A percentile compares a stretch with the other conserved stretches of the same genome.
phyloP scores from a whole-genome alignment of 2,888 invertebrate species.

The Griposia aprilina region DNA sequence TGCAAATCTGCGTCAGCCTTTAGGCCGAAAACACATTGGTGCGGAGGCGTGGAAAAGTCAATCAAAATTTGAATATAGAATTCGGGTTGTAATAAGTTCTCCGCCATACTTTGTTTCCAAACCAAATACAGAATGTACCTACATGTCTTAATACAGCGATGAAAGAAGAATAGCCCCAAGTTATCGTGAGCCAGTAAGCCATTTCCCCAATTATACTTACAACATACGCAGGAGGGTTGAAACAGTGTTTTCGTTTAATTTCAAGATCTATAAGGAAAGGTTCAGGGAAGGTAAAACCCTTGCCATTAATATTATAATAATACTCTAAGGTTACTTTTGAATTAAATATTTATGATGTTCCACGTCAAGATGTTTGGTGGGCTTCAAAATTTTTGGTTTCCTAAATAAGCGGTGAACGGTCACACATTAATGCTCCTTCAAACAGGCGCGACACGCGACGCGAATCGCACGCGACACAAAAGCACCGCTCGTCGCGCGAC shows the following conservation, averaged over 20 bases:
- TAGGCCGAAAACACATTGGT: background rate
- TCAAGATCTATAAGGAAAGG: conserved; percentile 30
- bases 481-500: no score
- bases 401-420: background rate
- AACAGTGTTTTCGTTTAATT: conserved; percentile 49
- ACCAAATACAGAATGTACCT: conserved; percentile 8
- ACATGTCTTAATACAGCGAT: conserved; percentile 5
- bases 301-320: conserved; percentile 48
- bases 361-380: background rate
- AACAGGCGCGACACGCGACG: no score
- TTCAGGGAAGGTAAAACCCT: conserved; percentile 33
- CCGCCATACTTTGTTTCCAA: background rate
- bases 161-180: background rate
- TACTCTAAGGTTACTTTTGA: conserved; percentile 28
- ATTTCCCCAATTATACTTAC: conserved; percentile 17
- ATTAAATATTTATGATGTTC: conserved; percentile 30
- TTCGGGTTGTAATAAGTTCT: background rate
- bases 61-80: background rate
- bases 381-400: background rate
- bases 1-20: background rate
- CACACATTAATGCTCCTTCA: no score
- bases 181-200: background rate
- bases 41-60: no score
- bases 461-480: no score
- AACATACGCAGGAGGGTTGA: conserved; percentile 8